Evolutionary conservation across 2,113 vertebrate species (phyloP).

Genomic region (Etia nguti): DNA sequence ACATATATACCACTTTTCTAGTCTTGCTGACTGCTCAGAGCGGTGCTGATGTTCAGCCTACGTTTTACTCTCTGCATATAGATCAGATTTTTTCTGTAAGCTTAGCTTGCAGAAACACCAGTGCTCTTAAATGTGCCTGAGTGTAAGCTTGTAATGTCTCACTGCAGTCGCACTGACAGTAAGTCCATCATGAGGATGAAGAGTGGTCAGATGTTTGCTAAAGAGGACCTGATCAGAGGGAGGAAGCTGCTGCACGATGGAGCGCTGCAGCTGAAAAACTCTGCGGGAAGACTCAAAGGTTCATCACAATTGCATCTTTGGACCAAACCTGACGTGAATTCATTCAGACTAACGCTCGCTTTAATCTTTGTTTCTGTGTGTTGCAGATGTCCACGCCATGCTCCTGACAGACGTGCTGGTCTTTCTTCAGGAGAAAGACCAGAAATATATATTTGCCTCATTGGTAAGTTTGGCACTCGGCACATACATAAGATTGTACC

Average conservation of each 20-base stretch:
- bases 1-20: not conserved
- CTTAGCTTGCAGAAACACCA: not conserved
- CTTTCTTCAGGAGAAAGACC: conserved; percentile 95
- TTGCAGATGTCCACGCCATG: conserved; percentile 87
- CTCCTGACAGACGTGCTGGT: conserved; percentile 86
- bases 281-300: conserved; percentile 85
- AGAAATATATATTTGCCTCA: conserved; percentile 89
- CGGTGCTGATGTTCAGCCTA: not conserved
- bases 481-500: not conserved
- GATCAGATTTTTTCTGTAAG: not conserved
- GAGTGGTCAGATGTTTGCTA: conserved; percentile 92
- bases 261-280: conserved; percentile 77
- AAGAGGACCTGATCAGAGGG: conserved; percentile 82
- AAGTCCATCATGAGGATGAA: conserved; percentile 96
- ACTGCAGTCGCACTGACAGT: conserved; percentile 76
- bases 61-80: not conserved
- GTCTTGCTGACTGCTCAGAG: not conserved
- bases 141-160: not conserved
- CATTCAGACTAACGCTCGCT: not conserved
- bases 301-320: not conserved
- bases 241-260: conserved; percentile 85
- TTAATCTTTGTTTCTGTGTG: not conserved
- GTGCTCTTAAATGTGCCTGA: not conserved
- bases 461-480: conserved; percentile 73
- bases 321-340: not conserved